Evolutionary conservation across 1,140 invertebrate species (phyloP).

Genomic region (Bicyclus anynana): DNA sequence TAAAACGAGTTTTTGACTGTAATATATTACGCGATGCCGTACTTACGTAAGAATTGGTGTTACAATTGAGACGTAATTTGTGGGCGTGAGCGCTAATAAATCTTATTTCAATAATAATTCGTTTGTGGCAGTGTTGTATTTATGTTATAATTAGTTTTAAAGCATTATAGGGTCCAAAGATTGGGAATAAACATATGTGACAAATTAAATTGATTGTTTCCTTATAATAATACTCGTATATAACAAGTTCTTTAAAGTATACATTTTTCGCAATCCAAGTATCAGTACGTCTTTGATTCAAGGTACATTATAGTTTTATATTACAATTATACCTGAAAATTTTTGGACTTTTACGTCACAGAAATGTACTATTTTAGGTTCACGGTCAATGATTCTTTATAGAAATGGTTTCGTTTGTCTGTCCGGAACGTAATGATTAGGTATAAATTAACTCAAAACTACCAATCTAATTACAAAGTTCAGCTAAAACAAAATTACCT

Average conservation of each 20-base stretch:
- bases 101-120: constrained; percentile 55
- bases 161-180: constrained; percentile 79
- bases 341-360: not conserved
- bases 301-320: too few relatives aligned
- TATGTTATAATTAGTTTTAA: constrained; percentile 78
- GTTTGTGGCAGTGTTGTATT: constrained; percentile 71
- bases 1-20: constrained; percentile 48
- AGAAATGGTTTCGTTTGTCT: too few relatives aligned
- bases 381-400: not conserved
- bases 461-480: not conserved
- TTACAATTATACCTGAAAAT: too few relatives aligned
- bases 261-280: too few relatives aligned
- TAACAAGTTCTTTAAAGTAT: not conserved
- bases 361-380: not conserved
- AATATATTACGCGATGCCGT: constrained; percentile 26
- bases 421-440: too few relatives aligned
- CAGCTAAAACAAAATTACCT: not conserved
- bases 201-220: constrained; percentile 64
- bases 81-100: constrained; percentile 40
- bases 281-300: too few relatives aligned
- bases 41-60: constrained; percentile 38
- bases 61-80: constrained; percentile 39
- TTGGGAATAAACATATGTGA: constrained; percentile 78
- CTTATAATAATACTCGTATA: constrained; percentile 41
- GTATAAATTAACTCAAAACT: too few relatives aligned